Evolutionary conservation across 2,797 vertebrate species (phyloP).

Genomic region (Helarctos malayanus): DNA sequence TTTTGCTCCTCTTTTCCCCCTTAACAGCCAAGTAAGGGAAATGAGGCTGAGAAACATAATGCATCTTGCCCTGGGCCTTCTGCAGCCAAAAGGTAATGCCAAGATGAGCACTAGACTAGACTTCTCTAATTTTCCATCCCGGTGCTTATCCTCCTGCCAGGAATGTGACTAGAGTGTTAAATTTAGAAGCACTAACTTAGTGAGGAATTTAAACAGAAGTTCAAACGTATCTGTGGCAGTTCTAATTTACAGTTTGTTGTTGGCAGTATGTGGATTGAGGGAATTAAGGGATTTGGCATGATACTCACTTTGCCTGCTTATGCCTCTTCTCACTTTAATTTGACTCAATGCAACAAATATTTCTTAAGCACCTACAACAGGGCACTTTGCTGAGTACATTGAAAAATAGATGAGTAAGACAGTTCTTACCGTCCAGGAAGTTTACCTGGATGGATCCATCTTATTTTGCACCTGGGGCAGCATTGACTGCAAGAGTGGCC

Average conservation of each 20-base stretch:
- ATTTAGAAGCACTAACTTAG: slow-evolving; percentile 69
- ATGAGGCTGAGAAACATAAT: neutral
- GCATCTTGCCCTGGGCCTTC: neutral
- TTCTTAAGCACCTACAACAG: slow-evolving; percentile 35
- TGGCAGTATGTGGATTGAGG: slow-evolving; percentile 44
- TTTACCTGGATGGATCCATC: neutral
- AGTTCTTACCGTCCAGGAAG: neutral
- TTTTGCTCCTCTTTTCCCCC: neutral
- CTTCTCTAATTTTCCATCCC: slow-evolving; percentile 64
- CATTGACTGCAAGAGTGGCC: neutral
- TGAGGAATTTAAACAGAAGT: slow-evolving; percentile 78
- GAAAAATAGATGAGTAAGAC: neutral
- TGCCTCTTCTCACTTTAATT: slow-evolving; percentile 49
- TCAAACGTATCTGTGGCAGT: slow-evolving; percentile 64
- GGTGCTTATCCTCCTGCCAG: slow-evolving; percentile 49
- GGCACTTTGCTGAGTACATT: neutral
- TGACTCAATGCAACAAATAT: slow-evolving; percentile 6
- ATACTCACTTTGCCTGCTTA: slow-evolving; percentile 31
- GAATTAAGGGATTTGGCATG: slow-evolving; percentile 72
- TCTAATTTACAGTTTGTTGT: slow-evolving; percentile 68
- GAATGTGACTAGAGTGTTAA: slow-evolving; percentile 78
- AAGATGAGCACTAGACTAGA: slow-evolving; percentile 48
- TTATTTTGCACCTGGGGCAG: neutral
- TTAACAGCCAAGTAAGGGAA: neutral
- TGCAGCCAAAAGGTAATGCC: neutral